phyloP scores from a whole-genome alignment of 2,113 vertebrate species.

The Baryphthengus martii region DNA sequence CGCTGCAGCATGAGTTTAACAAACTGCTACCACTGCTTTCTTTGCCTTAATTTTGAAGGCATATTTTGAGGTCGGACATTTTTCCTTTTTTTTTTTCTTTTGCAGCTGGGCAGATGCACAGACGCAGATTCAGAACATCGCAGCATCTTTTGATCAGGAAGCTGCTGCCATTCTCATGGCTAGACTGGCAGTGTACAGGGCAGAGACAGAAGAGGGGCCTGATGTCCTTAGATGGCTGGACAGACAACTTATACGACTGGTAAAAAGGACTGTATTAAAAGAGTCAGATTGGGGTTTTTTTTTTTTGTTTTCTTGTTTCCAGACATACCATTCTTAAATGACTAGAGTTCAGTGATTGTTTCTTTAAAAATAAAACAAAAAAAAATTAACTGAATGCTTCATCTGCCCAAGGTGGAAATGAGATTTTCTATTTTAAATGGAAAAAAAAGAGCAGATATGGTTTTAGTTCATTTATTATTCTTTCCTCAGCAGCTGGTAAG shows the following conservation, averaged over 20 bases:
- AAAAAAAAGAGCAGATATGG: not conserved
- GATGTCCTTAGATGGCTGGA: slow-evolving; percentile 96
- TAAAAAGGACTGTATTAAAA: slow-evolving; percentile 43
- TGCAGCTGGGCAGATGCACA: slow-evolving; percentile 95
- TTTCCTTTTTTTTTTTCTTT: not conserved
- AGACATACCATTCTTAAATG: not conserved
- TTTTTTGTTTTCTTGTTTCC: not conserved
- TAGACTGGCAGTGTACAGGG: slow-evolving; percentile 89
- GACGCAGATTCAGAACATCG: slow-evolving; percentile 94
- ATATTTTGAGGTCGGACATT: not conserved
- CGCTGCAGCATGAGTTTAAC: not conserved
- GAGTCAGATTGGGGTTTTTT: not conserved
- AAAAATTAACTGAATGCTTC: not conserved
- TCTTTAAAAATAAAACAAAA: not conserved
- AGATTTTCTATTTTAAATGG: not conserved
- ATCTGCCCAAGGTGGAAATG: not conserved
- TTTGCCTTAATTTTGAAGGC: not conserved
- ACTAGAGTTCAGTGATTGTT: not conserved
- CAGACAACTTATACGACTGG: slow-evolving; percentile 94
- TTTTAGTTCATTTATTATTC: not conserved
- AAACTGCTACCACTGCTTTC: not conserved
- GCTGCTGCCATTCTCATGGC: slow-evolving; percentile 96
- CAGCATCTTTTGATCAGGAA: slow-evolving; percentile 96
- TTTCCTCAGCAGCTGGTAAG: not conserved
- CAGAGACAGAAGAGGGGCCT: slow-evolving; percentile 95